Evolutionary conservation across 2,797 vertebrate genomes (phyloP), one percentile per base, ranked within the genome.

Genomic region (Sebastes cheni): DNA sequence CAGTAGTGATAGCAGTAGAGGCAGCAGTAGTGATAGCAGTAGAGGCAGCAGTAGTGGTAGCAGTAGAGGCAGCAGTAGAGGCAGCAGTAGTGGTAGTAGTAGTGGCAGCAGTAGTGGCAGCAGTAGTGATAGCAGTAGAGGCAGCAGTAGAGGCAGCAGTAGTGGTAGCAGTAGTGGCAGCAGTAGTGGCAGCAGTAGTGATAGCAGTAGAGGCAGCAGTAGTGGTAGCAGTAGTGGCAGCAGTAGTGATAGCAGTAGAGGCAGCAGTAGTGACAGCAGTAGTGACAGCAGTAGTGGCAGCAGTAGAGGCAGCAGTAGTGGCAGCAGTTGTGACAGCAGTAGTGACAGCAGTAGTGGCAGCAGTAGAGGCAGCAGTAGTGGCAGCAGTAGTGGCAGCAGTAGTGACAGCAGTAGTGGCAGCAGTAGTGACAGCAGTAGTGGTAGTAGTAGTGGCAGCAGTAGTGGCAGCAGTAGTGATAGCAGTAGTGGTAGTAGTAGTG

Each of bases 81-180:
- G 0, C 1, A 34, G 34, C 1, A 36, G 34, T 36, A 12, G 14
- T 16, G 39, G 13, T 0, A 42, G 13, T 13, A 34, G 34, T 36
- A 36, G 34, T 4, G 34, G 0, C 0, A 36, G 34, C 11, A 36
- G 34, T 36, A 36, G 10, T 4, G 34, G 0, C 0, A 36, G 34
- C 11, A 36, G 34, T 36, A 36, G 10, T 4, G 10, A 0, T 1
- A 36, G 39, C 13, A 4, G 32, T 34, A 34, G 30, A 0, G 30
- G 9, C 0, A 34, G 32, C 9, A 34, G 9, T 34, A 8, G 32
- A 10, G 32, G 3, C 1, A 46, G 14, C 1, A 42, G 14, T 46
- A 39, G 36, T 30, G 30, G 2, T 0, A 39, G 13, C 12, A 39
- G 36, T 39, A 34, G 32, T 34, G 0, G 9, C 2, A 39, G 36